These are phyloP conservation scores for Empis stercorea DNA, from an alignment of 2,888 invertebrate species.

Conservation along the genomic window DNA sequence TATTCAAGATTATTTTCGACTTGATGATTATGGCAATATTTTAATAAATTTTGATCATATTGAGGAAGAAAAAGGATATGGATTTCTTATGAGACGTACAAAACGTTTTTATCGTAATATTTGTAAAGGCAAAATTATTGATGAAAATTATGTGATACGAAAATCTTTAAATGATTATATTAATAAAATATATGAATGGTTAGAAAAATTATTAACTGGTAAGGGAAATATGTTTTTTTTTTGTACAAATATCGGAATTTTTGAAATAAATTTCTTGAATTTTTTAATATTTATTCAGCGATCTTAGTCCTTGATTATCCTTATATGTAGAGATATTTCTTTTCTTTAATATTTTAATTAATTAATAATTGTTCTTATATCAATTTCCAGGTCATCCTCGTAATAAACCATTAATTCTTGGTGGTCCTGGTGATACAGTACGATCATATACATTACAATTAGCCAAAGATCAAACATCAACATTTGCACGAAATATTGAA, in stretches of 20 bases:
- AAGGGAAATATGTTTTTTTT: constrained; percentile 17
- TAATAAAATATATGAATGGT: constrained; percentile 18
- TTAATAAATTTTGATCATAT: constrained; percentile 30
- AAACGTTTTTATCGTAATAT: constrained; percentile 11
- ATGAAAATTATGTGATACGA: constrained; percentile 18
- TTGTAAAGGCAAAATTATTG: constrained; percentile 18
- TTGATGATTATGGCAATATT: constrained; percentile 34
- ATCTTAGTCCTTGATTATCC: too few species aligned
- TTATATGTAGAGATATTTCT: background rate
- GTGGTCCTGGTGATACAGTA: constrained; percentile 56
- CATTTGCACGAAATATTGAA: constrained; percentile 84
- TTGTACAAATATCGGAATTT: too few species aligned
- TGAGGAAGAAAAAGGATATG: constrained; percentile 25
- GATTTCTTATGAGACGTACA: constrained; percentile 12
- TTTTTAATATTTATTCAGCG: background rate
- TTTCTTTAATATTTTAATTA: background rate
- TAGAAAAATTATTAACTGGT: constrained; percentile 25
- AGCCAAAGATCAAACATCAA: constrained; percentile 73
- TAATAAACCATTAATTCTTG: constrained; percentile 37
- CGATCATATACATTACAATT: constrained; percentile 67
- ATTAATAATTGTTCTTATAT: background rate
- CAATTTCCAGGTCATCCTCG: constrained; percentile 61
- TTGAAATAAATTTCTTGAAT: too few species aligned
- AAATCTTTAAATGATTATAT: constrained; percentile 14
- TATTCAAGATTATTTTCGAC: constrained; percentile 33